Base-by-base conservation (phyloP, 2,113 vertebrate species). In the Hiodon alosoides region DNA sequence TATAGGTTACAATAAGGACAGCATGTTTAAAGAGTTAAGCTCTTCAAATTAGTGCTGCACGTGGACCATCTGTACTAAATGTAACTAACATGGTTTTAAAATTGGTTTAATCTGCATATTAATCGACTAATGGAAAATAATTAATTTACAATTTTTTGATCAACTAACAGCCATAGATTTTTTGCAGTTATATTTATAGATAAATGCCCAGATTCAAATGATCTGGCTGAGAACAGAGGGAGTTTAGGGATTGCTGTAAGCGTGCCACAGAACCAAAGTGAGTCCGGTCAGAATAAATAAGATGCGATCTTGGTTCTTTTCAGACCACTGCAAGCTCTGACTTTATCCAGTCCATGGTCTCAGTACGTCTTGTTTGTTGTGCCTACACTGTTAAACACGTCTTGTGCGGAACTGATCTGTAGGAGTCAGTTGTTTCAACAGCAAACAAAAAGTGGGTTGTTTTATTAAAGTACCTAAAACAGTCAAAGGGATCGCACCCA, bases 321-420 rank as follows among this genome's bases (percentile, higher is more conserved):
- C 31, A 31, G 31, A 31, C 31, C 31, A 60, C 11, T 14, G n/a
- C 59, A 60, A 13, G 11, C 31, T 31, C 31, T 31, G 54, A 46
- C 47, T 61, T 55, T 50, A 67, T 9, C 48, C 3, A 46, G 46
- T 51, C 13, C 46, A 7, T 31, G 31, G 31, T 31, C 31, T 31
- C 17, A 13, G 71, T 7, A 64, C n/a, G 50, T 16, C 50, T 53
- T 62, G 71, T 73, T 62, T 51, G 17, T 31, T 17, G 60, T 62
- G 9, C 9, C 3, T 14, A 31, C 48, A 8, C 59, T 47, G 61
- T 52, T 73, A 73, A 73, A 73, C 72, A 73, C n/a, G 8, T 14
- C n/a, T 54, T 59, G 48, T 73, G 72, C 72, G 64, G 64, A 16
- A 3, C 60, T 52, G 50, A 64, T 73, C 50, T 54, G 58, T 54